Conservation (phyloP, 2,797 vertebrate species). For the Acrossocheilus wenchowensis region DNA sequence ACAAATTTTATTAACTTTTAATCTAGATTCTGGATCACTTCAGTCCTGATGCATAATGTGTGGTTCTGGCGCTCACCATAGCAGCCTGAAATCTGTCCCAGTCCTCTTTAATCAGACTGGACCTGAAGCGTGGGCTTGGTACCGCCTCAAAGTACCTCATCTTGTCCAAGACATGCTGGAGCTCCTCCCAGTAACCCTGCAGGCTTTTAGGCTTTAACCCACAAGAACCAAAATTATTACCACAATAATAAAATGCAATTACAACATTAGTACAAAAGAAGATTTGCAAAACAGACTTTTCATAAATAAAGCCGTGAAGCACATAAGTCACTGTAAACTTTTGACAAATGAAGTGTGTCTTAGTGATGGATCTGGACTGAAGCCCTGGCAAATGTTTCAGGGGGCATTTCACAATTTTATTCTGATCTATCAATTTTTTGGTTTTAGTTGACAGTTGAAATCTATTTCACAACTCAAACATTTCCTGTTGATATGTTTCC, state of each 20-base stretch:
- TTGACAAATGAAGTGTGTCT: background rate
- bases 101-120: slow-evolving; percentile 76
- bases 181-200: slow-evolving; percentile 90
- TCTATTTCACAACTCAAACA: slow-evolving; percentile 13
- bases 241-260: background rate
- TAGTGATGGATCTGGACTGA: background rate
- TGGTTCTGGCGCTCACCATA: slow-evolving; percentile 42
- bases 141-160: slow-evolving; percentile 82
- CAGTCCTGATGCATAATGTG: background rate
- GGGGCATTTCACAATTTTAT: background rate
- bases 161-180: slow-evolving; percentile 86
- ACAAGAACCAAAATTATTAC: slow-evolving; percentile 28
- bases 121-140: slow-evolving; percentile 82
- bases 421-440: background rate
- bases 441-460: slow-evolving; percentile 2
- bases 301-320: background rate
- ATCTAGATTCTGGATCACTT: background rate
- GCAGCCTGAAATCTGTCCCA: slow-evolving; percentile 77
- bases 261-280: slow-evolving; percentile 3
- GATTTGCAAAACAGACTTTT: background rate
- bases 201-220: slow-evolving; percentile 76
- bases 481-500: slow-evolving; percentile 8
- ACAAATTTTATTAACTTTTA: background rate
- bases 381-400: background rate
- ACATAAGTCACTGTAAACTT: background rate